Base-by-base conservation (phyloP, 2,797 vertebrate genomes). In the Poeciliopsis infans region DNA sequence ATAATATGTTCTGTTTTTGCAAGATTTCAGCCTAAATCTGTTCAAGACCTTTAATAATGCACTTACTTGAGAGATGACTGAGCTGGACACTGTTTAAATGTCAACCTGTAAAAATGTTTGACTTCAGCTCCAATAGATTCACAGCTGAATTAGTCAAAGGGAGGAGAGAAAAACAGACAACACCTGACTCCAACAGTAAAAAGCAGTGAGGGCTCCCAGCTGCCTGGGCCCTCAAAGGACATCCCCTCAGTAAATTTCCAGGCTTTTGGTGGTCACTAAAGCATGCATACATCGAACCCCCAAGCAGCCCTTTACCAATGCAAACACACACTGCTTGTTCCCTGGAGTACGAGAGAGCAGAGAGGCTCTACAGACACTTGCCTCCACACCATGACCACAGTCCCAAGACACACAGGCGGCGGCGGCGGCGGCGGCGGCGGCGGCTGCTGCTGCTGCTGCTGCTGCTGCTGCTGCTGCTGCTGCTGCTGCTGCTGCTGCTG, bases 241-340 rank as follows among this genome's bases (percentile, higher is more conserved):
- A 87, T 90, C 83, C 85, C 85, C 89, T 91, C 94, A 94, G 95
- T 96, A 96, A 93, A 95, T 96, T 96, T 96, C 96, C 96, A 96
- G 91, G 87, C 90, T 76, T 92, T 92, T 91, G 93, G 94, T 95
- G 93, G 93, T 95, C 91, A 49, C 86, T 88, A 64, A 91, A 79
- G 89, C 89, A 89, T 87, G 83, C 79, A 70, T 82, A 89, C 87
- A 86, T 88, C 90, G 87, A 93, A 84, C 87, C 86, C 87, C 83
- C 23, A 43, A 87, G 87, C 82, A 92, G 74, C 78, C 86, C 66
- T 84, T 85, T 79, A 88, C 87, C 68, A 79, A 91, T 84, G 85
- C 92, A 84, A 77, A 89, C 84, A 80, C 86, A 87, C 86, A 83
- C 77, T 77, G 84, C 80, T 90, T 94, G 93, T 92, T 93, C 64